Conservation (phyloP, 2,888 invertebrate genomes). For the Xestoiulus laeticollis region DNA sequence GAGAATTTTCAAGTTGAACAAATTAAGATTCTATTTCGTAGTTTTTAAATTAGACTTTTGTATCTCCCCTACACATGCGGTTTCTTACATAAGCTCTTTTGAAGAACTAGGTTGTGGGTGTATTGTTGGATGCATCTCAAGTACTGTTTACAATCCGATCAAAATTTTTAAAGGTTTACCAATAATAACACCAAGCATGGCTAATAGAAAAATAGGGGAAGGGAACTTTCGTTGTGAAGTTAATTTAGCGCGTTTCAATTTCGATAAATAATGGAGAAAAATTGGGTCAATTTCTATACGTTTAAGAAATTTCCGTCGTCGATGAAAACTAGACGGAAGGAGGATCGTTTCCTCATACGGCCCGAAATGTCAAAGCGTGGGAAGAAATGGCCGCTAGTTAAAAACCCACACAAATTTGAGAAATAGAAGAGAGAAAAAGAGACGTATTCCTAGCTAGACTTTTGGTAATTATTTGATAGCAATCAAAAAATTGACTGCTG, state of each 20-base stretch:
- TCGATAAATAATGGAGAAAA: background rate
- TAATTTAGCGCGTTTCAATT: background rate
- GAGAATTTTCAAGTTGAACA: too few relatives aligned
- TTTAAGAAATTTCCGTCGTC: background rate
- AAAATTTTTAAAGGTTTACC: background rate
- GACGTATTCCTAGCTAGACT: background rate
- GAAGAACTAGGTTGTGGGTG: background rate
- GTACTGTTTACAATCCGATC: background rate
- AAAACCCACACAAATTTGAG: background rate
- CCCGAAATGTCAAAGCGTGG: slow-evolving; percentile 12
- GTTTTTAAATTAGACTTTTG: background rate
- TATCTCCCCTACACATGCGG: background rate
- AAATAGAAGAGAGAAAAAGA: slow-evolving; percentile 15
- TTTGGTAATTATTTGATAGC: background rate
- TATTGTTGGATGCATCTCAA: background rate
- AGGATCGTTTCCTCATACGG: background rate
- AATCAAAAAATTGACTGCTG: background rate
- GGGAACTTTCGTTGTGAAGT: background rate
- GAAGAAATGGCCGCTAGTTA: background rate
- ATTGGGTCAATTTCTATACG: background rate
- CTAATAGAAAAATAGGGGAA: background rate
- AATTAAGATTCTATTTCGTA: too few relatives aligned
- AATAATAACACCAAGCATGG: background rate
- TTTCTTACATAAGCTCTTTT: background rate
- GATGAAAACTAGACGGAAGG: background rate